Evolutionary conservation across 2,113 vertebrate species (phyloP).

Genomic region (Ameiurus melas): DNA sequence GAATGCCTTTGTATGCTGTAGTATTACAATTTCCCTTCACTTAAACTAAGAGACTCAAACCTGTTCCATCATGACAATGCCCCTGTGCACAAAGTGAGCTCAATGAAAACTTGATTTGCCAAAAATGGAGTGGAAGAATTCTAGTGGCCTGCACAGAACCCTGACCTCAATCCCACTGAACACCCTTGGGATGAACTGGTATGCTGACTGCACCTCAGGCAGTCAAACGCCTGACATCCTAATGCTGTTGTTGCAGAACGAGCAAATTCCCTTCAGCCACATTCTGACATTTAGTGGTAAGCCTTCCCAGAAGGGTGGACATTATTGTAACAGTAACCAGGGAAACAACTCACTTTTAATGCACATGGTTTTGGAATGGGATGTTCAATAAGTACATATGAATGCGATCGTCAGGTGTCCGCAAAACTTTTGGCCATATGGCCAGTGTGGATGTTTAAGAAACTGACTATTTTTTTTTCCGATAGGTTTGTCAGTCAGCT

Average conservation of each 20-base stretch:
- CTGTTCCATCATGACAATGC: background rate
- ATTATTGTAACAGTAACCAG: background rate
- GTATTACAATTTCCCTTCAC: background rate
- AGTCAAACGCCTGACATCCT: background rate
- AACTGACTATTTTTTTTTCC: background rate
- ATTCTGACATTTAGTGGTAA: background rate
- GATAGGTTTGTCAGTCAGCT: conserved; percentile 76
- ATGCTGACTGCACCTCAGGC: background rate
- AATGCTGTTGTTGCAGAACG: background rate
- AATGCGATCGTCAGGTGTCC: background rate
- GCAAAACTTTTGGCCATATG: background rate
- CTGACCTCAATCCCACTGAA: background rate
- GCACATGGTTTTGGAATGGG: background rate
- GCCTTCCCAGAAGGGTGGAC: no score
- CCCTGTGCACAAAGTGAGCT: background rate
- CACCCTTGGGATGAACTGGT: background rate
- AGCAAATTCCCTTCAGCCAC: background rate
- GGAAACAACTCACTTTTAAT: background rate
- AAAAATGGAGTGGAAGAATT: background rate
- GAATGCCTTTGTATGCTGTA: background rate
- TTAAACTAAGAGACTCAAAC: background rate
- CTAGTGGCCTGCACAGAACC: background rate
- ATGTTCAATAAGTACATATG: background rate
- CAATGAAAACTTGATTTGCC: background rate
- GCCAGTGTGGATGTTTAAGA: background rate